Conservation (phyloP, 35 echinoderm and acorn worm species). For the Acanthaster planci region DNA sequence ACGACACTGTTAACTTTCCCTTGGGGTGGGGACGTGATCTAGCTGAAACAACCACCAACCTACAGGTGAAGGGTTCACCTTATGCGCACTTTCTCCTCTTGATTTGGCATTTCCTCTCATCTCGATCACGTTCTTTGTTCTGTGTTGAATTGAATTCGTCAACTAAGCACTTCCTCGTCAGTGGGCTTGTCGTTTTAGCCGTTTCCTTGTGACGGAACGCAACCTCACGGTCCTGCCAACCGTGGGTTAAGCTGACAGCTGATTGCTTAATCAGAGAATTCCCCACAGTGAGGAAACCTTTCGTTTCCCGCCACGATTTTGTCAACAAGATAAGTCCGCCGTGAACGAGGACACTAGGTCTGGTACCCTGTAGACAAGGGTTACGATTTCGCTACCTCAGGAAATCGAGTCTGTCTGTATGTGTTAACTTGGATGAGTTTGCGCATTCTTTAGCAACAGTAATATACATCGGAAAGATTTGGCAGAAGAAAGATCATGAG, state of each 20-base stretch:
- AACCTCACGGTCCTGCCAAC: too few species aligned
- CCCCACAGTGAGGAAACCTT: slow-evolving; percentile 7
- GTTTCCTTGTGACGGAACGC: too few species aligned
- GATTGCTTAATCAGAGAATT: slow-evolving; percentile 11
- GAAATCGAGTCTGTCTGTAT: too few species aligned
- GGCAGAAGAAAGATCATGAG: too few species aligned
- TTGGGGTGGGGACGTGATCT: too few species aligned
- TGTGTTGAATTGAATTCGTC: background rate
- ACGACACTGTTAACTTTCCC: too few species aligned
- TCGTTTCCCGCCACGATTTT: slow-evolving; percentile 8
- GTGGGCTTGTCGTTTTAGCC: background rate
- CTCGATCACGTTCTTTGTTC: background rate
- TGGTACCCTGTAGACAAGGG: background rate
- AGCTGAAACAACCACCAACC: too few species aligned
- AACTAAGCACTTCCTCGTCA: background rate
- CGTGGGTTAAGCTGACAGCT: background rate
- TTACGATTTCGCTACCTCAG: too few species aligned
- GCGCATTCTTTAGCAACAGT: background rate
- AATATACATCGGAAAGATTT: background rate
- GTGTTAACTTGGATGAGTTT: background rate
- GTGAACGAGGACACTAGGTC: background rate
- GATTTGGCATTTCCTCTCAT: slow-evolving; percentile 1
- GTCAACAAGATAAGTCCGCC: background rate
- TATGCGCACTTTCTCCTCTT: background rate
- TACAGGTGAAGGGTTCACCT: background rate